Evolutionary conservation across 2,797 vertebrate species (phyloP).

Genomic region (Sylvia borin): DNA sequence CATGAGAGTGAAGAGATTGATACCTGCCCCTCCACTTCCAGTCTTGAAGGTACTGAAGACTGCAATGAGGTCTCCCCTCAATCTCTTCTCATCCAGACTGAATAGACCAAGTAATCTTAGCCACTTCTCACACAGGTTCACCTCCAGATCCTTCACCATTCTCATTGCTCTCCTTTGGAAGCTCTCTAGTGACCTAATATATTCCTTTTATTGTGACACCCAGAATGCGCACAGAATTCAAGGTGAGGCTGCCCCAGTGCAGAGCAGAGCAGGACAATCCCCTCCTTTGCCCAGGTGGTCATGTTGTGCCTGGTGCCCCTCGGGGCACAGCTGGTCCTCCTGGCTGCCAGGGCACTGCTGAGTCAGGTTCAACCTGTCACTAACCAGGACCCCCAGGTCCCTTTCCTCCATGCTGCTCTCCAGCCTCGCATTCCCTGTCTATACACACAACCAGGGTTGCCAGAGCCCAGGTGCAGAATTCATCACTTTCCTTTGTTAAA

Average conservation of each 20-base stretch:
- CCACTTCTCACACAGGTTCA: not conserved
- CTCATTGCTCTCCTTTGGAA: not conserved
- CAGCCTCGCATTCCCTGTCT: not conserved
- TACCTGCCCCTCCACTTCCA: not conserved
- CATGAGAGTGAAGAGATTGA: not conserved
- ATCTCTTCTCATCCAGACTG: not conserved
- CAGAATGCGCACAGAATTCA: not conserved
- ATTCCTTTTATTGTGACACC: not conserved
- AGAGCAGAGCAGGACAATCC: not conserved
- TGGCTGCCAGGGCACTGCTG: not conserved
- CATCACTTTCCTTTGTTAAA: not conserved
- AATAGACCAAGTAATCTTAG: fast-evolving
- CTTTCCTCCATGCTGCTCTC: fast-evolving
- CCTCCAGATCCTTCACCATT: not conserved
- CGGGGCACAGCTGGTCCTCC: fast-evolving
- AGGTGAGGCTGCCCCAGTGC: fast-evolving
- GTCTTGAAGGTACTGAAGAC: not conserved
- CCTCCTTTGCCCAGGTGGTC: fast-evolving
- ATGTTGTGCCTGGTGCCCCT: not conserved
- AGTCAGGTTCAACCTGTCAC: not conserved
- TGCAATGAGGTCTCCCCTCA: not conserved
- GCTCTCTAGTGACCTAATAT: not conserved
- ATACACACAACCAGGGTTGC: not conserved
- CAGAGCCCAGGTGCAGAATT: not conserved
- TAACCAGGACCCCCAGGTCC: not conserved